These are phyloP conservation scores for Plodia interpunctella DNA, from an alignment of 1,140 invertebrate species.

Conservation along the genomic window DNA sequence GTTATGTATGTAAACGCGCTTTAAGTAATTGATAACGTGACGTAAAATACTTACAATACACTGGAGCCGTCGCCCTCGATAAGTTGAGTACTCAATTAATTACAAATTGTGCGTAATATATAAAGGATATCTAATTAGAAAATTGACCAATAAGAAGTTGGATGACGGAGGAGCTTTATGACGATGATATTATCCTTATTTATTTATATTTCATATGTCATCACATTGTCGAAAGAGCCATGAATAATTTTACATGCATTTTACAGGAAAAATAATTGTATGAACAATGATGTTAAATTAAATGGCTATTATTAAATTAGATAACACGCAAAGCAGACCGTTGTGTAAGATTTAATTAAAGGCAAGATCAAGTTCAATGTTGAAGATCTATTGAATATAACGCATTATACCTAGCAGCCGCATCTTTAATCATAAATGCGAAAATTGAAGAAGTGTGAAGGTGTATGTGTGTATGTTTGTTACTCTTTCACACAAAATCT, in stretches of 20 bases:
- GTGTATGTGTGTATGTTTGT: too few relatives aligned
- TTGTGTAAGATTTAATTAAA: neutral
- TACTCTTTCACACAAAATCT: too few relatives aligned
- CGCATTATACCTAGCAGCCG: too few relatives aligned
- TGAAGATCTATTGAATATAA: too few relatives aligned
- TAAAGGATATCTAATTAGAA: too few relatives aligned
- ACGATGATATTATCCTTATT: too few relatives aligned
- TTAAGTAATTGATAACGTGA: conserved; percentile 64
- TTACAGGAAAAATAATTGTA: neutral
- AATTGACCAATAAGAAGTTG: too few relatives aligned
- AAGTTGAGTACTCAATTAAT: neutral
- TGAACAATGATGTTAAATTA: conserved; percentile 29
- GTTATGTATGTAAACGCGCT: conserved; percentile 70
- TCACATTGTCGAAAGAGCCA: too few relatives aligned
- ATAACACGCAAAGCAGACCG: neutral
- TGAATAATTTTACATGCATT: too few relatives aligned
- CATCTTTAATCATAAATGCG: neutral
- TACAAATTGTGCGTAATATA: too few relatives aligned
- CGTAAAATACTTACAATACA: conserved; percentile 41
- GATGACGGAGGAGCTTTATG: too few relatives aligned
- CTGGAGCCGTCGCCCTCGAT: neutral
- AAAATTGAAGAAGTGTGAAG: neutral
- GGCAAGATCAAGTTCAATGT: conserved; percentile 1
- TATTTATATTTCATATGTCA: too few relatives aligned
- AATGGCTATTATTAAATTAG: neutral